Base-by-base conservation (phyloP, 2,113 vertebrate genomes). In the Dipodomys merriami region DNA sequence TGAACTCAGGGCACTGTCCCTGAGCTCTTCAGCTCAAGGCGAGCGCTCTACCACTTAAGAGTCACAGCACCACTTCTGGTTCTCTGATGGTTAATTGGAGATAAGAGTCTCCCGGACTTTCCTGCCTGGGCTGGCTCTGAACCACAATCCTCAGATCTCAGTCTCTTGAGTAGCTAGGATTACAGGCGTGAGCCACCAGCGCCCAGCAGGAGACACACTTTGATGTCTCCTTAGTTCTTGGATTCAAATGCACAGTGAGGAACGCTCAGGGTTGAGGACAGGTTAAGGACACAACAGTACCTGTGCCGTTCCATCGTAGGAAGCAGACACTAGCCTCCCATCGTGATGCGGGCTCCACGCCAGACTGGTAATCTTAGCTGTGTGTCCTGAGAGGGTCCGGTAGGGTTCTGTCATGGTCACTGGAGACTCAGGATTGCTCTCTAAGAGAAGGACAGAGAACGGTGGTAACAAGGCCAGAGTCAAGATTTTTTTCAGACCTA, bases 301-400 rank as follows among this genome's bases (percentile, higher is more conserved):
- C 99, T 99, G 99, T 1, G 99, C 99, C 1, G 99, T 99, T 35
- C 99, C 99, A 79, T 99, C 99, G 4, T 99, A 99, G 29, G 98
- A 98, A 88, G 97, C 98, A 0, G 99, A 99, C 13, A 98, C 99
- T 94, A 99, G 97, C 60, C 98, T 98, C 39, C 97, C 99, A 3
- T 98, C 96, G 0, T 99, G 99, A 96, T 99, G 99, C 0, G 99
- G 99, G 92, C 99, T 99, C 99, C 99, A 99, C 0, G 98, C 98
- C 95, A 99, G 97, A 30, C 98, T 96, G 30, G 99, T 99, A 94
- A 99, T 98, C 97, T 99, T 99, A 71, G 98, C 98, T 0, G 99
- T 99, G 95, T 99, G 99, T 53, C 99, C 99, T 4, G 97, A 96
- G 72, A 99, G 98, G 60, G 98, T 98, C 72, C 99, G 98, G 94